These are phyloP conservation scores for Desmophyllum pertusum DNA, from an alignment of 92 coral and sea anemone species.

Conservation along the genomic window DNA sequence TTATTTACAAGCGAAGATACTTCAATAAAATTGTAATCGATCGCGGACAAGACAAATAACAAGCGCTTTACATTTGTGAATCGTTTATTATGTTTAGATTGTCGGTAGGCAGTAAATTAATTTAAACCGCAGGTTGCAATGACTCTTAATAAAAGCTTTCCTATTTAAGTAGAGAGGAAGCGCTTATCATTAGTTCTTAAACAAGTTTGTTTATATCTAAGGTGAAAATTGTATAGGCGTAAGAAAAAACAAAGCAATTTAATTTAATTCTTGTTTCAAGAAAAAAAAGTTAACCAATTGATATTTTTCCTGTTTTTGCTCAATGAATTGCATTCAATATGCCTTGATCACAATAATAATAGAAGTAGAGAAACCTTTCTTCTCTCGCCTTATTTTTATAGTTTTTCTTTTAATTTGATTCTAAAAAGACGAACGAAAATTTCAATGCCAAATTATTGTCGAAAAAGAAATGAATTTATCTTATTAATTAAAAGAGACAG, in stretches of 20 bases:
- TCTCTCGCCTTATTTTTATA: background rate
- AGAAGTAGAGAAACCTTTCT: too few relatives aligned
- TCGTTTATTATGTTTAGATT: conserved; percentile 23
- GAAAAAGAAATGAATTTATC: background rate
- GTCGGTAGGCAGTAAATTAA: conserved; percentile 40
- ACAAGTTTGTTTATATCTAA: conserved; percentile 19
- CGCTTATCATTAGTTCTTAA: conserved; percentile 14
- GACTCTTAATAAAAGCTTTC: conserved; percentile 24
- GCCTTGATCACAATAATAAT: too few relatives aligned
- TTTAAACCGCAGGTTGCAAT: conserved; percentile 12
- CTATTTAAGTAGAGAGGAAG: conserved; percentile 14
- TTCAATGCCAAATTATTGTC: background rate
- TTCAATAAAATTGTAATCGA: background rate
- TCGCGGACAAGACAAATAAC: background rate
- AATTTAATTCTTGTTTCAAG: background rate
- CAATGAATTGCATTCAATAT: background rate
- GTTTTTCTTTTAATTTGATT: background rate
- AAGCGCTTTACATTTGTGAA: background rate
- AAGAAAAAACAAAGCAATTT: conserved; percentile 9
- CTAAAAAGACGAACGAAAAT: background rate
- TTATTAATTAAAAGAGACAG: too few relatives aligned
- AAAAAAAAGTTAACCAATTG: background rate
- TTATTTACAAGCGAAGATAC: too few relatives aligned
- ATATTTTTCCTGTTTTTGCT: background rate
- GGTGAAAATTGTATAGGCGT: background rate